Evolutionary conservation across 2,113 vertebrate species (phyloP).

Genomic region (Actinemys pallida): DNA sequence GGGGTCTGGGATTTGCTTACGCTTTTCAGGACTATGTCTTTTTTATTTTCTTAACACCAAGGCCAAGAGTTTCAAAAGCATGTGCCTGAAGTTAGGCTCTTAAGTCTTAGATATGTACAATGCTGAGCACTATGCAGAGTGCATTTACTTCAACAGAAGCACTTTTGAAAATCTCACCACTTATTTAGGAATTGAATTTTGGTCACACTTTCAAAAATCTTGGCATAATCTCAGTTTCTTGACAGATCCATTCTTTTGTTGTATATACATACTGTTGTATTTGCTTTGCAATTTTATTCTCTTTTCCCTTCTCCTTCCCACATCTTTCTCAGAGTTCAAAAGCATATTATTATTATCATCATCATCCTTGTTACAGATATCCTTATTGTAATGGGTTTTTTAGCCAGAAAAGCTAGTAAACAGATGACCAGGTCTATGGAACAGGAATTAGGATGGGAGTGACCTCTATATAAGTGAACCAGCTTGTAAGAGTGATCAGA

Average conservation of each 20-base stretch:
- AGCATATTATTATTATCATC: not conserved
- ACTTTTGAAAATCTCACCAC: not conserved
- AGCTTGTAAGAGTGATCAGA: not conserved
- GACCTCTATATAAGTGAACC: not conserved
- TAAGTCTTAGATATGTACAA: not conserved
- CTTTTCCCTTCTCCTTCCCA: not conserved
- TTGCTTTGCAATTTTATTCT: not conserved
- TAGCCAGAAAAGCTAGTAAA: conserved; percentile 11
- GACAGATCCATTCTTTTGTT: not conserved
- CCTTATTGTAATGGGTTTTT: not conserved
- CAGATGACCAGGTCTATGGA: conserved; percentile 7
- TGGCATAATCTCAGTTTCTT: not conserved
- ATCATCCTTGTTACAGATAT: not conserved
- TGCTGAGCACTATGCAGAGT: not conserved
- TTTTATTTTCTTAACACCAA: not conserved
- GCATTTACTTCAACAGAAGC: not conserved
- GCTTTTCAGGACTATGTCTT: not conserved
- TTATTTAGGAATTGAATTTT: not conserved
- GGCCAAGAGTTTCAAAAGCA: not conserved
- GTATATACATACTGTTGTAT: not conserved
- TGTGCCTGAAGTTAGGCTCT: not conserved
- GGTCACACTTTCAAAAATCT: not conserved
- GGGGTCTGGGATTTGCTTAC: not conserved
- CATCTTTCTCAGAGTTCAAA: not conserved
- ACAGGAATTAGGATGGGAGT: conserved; percentile 5